Percentiles rank a stretch among this genome's conserved stretches.
These are phyloP conservation scores for Cydia fagiglandana DNA, from an alignment of 1,140 invertebrate species.

Conservation along the genomic window DNA sequence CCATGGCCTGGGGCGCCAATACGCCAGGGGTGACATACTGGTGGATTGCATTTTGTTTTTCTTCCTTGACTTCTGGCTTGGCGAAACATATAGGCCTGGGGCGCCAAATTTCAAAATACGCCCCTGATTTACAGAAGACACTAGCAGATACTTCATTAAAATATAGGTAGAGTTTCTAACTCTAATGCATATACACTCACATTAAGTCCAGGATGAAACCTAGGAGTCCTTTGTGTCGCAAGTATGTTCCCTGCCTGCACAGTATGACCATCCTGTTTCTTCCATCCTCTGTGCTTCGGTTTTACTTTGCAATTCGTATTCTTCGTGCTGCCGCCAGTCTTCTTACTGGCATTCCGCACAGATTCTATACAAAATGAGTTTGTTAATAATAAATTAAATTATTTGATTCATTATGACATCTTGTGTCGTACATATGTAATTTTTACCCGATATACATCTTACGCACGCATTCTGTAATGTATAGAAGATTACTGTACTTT, in stretches of 20 bases:
- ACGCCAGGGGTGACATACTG: no score
- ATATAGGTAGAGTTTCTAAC: background rate
- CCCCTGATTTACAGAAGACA: no score
- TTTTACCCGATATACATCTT: background rate
- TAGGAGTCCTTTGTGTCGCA: conserved; percentile 83
- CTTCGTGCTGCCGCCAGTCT: conserved; percentile 82
- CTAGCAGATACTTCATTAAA: conserved; percentile 24
- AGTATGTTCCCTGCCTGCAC: conserved; percentile 85
- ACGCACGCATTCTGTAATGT: background rate
- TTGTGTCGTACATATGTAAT: background rate
- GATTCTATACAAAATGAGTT: conserved; percentile 54
- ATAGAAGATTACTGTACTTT: background rate
- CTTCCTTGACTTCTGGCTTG: no score
- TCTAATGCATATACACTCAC: conserved; percentile 74
- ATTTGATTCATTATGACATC: background rate
- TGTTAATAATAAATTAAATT: conserved; percentile 1
- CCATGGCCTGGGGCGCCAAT: no score
- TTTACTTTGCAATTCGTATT: conserved; percentile 82
- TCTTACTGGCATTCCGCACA: conserved; percentile 85
- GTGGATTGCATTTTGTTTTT: no score
- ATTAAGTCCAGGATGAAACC: conserved; percentile 90
- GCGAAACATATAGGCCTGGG: no score
- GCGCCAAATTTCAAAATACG: no score
- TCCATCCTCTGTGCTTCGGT: conserved; percentile 87
- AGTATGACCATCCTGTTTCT: conserved; percentile 82